phyloP scores from a whole-genome alignment of 2,888 invertebrate species.

The Diloba caeruleocephala region DNA sequence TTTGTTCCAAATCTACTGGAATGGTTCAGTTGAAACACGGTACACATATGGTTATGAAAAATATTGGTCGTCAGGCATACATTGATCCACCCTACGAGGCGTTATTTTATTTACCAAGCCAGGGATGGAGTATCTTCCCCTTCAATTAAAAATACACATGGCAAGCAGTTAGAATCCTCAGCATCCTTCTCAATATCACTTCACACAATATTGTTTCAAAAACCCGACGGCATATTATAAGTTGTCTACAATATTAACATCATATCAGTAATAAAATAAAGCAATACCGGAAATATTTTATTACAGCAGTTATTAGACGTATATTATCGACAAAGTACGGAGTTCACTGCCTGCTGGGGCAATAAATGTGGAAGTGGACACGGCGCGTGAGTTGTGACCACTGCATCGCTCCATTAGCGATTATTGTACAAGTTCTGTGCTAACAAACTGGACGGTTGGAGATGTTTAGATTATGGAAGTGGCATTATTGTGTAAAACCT shows the following conservation, averaged over 20 bases:
- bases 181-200: too few relatives aligned
- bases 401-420: constrained; percentile 88
- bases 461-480: constrained; percentile 60
- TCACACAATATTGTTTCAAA: too few relatives aligned
- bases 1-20: too few relatives aligned
- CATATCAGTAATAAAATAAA: constrained; percentile 6
- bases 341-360: constrained; percentile 48
- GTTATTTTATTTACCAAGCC: too few relatives aligned
- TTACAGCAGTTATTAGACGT: constrained; percentile 27
- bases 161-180: too few relatives aligned
- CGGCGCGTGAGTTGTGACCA: constrained; percentile 79
- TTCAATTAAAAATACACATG: too few relatives aligned
- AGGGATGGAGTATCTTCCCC: too few relatives aligned
- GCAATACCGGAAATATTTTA: background rate
- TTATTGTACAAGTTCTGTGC: constrained; percentile 84
- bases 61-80: too few relatives aligned
- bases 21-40: too few relatives aligned
- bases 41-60: too few relatives aligned
- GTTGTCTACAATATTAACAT: background rate
- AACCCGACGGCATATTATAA: too few relatives aligned
- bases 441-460: constrained; percentile 70
- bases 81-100: too few relatives aligned
- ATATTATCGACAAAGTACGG: constrained; percentile 59
- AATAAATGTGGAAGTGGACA: constrained; percentile 44
- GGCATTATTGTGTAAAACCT: constrained; percentile 23